These are phyloP conservation scores for Calameuta idolon DNA, from an alignment of 2,888 invertebrate species.

Conservation along the genomic window DNA sequence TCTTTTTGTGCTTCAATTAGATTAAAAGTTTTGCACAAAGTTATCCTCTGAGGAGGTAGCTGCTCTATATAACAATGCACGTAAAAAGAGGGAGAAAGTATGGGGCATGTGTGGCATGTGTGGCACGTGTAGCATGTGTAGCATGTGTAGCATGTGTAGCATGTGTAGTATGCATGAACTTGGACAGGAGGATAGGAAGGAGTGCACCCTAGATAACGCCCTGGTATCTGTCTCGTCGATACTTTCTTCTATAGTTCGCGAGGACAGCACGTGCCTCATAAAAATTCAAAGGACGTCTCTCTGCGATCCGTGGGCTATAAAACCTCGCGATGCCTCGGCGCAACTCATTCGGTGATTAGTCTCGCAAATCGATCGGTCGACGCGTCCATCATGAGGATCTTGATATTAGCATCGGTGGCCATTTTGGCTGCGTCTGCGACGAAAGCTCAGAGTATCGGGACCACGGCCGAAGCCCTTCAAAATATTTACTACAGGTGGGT, in stretches of 20 bases:
- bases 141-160: too few relatives aligned
- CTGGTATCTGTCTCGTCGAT: too few relatives aligned
- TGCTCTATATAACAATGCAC: too few relatives aligned
- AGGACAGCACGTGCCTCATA: slow-evolving; percentile 57
- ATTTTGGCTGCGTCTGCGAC: slow-evolving; percentile 44
- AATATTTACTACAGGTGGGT: slow-evolving; percentile 61
- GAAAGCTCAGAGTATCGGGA: slow-evolving; percentile 47
- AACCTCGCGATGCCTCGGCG: slow-evolving; percentile 57
- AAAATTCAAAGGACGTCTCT: slow-evolving; percentile 57
- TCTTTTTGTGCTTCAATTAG: too few relatives aligned
- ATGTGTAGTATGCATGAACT: not conserved
- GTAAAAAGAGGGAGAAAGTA: too few relatives aligned
- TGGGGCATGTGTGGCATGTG: too few relatives aligned
- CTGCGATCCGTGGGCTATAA: slow-evolving; percentile 59
- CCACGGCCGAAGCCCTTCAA: slow-evolving; percentile 55
- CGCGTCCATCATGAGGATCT: slow-evolving; percentile 54
- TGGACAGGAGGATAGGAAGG: slow-evolving; percentile 23
- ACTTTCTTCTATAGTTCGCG: slow-evolving; percentile 60
- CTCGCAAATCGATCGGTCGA: slow-evolving; percentile 56
- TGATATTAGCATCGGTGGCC: slow-evolving; percentile 47
- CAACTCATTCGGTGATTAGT: slow-evolving; percentile 63
- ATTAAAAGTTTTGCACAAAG: too few relatives aligned
- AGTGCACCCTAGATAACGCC: slow-evolving; percentile 57
- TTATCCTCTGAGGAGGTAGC: too few relatives aligned
- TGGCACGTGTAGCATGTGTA: too few relatives aligned